Percentiles rank a stretch among this genome's conserved stretches.
Evolutionary conservation across 2,113 vertebrate genomes (phyloP).

Genomic region (Corythaixoides concolor): DNA sequence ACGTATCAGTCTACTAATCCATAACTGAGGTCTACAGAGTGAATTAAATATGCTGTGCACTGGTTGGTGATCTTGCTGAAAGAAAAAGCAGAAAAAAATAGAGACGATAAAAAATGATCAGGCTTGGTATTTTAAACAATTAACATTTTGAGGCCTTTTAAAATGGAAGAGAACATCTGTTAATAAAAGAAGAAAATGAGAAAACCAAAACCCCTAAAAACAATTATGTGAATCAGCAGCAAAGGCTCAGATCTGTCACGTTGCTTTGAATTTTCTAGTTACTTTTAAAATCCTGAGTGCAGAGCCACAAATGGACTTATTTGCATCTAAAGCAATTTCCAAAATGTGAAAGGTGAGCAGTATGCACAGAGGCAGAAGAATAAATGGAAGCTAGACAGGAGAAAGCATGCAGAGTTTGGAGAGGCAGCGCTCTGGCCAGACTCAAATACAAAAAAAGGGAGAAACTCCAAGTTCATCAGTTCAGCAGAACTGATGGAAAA

Average conservation of each 20-base stretch:
- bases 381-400: neutral
- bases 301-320: neutral
- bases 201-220: neutral
- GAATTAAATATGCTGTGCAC: neutral
- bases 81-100: neutral
- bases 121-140: constrained; percentile 19
- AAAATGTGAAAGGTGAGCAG: neutral
- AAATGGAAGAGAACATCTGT: neutral
- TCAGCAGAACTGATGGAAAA: neutral
- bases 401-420: neutral
- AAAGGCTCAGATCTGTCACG: neutral
- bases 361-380: neutral
- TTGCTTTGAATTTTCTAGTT: neutral
- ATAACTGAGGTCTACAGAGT: neutral
- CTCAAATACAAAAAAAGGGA: neutral
- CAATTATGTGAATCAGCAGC: neutral
- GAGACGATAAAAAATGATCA: neutral
- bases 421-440: neutral
- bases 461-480: neutral
- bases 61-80: neutral
- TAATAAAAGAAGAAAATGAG: constrained; percentile 34
- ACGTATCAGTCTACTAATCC: neutral
- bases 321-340: constrained; percentile 21
- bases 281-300: neutral
- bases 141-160: constrained; percentile 20